phyloP scores from a whole-genome alignment of 2,113 vertebrate genomes.

The Epinephelus lanceolatus region DNA sequence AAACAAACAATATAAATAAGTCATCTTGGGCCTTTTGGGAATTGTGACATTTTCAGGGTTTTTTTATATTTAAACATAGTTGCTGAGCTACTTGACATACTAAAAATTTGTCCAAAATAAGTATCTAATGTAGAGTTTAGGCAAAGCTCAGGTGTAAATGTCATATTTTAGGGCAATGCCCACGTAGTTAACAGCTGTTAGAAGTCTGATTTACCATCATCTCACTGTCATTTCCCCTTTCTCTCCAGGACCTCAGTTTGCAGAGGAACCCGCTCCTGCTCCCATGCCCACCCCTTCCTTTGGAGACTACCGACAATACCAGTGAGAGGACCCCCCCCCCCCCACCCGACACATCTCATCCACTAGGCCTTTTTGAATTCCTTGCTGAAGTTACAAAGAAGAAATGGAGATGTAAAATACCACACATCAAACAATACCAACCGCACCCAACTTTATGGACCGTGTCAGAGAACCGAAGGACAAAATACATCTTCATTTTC shows the following conservation, averaged over 20 bases:
- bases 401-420: constrained; percentile 54
- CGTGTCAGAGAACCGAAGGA: constrained; percentile 55
- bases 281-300: constrained; percentile 86
- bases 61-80: too few relatives aligned
- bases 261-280: constrained; percentile 88
- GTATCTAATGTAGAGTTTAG: neutral
- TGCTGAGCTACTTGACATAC: neutral
- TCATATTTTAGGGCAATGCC: neutral
- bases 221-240: neutral
- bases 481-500: constrained; percentile 52
- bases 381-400: constrained; percentile 75
- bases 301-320: constrained; percentile 92
- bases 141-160: neutral
- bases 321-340: constrained; percentile 81
- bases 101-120: neutral
- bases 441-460: constrained; percentile 54
- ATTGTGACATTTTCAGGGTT: too few relatives aligned
- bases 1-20: too few relatives aligned
- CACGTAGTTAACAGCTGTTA: neutral
- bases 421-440: constrained; percentile 49
- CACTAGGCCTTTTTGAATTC: constrained; percentile 77
- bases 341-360: constrained; percentile 3
- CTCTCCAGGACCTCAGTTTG: constrained; percentile 88
- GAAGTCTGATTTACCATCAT: neutral
- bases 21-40: too few relatives aligned